Conservation (phyloP, 2,888 invertebrate species). For the Pseudanteris insignis region DNA sequence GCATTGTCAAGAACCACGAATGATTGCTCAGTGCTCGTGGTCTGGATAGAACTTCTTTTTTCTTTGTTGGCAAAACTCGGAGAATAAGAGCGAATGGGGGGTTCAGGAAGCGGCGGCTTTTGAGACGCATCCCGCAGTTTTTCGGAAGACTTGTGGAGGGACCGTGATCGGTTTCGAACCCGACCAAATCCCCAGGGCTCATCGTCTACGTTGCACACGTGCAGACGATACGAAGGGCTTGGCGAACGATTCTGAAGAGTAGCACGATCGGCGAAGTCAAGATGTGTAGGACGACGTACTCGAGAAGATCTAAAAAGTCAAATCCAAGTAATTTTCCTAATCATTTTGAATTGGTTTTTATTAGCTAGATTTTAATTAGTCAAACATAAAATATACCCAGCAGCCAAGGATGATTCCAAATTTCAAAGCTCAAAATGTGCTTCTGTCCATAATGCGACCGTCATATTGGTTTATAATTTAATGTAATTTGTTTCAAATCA, state of each 20-base stretch:
- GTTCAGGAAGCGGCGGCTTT: conserved; percentile 45
- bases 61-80: conserved; percentile 57
- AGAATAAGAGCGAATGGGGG: conserved; percentile 54
- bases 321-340: not conserved
- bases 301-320: conserved; percentile 48
- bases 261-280: conserved; percentile 47
- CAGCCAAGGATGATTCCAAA: too few species aligned
- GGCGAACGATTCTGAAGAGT: conserved; percentile 61
- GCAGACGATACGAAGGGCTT: conserved; percentile 64
- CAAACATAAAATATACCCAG: too few species aligned
- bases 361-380: too few species aligned
- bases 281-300: conserved; percentile 47
- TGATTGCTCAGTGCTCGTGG: conserved; percentile 29
- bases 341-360: not conserved
- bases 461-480: too few species aligned
- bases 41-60: conserved; percentile 23
- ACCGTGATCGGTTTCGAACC: conserved; percentile 47
- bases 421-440: too few species aligned
- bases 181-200: conserved; percentile 56
- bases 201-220: conserved; percentile 64
- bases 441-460: too few species aligned
- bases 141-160: conserved; percentile 50
- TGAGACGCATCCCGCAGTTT: conserved; percentile 49
- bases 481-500: too few species aligned
- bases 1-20: conserved; percentile 57